A percentile compares a stretch with the other conserved stretches of the same genome.
These are phyloP conservation scores for Emydocephalus ijimae DNA, from an alignment of 2,113 vertebrate species.

Conservation along the genomic window DNA sequence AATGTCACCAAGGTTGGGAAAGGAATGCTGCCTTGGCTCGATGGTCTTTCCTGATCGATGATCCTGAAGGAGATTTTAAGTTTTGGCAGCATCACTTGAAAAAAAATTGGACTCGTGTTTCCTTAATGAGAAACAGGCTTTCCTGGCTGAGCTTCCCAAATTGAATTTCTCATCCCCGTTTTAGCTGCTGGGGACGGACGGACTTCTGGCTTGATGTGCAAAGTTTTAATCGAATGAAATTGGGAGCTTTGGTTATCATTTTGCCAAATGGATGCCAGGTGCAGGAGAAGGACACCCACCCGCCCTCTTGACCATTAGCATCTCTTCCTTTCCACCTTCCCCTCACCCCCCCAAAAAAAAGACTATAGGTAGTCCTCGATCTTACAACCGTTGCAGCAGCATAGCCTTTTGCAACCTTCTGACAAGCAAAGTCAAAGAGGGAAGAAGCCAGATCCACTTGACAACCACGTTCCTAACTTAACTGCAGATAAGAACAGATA, in stretches of 20 bases:
- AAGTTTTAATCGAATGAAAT: not conserved
- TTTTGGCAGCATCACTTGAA: constrained; percentile 15
- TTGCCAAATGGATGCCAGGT: not conserved
- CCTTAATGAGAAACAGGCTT: constrained; percentile 41
- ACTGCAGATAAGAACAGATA: too few species aligned
- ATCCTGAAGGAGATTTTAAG: not conserved
- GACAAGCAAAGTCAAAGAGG: too few species aligned
- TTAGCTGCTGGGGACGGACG: not conserved
- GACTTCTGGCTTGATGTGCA: not conserved
- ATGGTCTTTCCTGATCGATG: not conserved
- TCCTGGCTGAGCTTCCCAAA: constrained; percentile 25
- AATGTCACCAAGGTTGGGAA: not conserved
- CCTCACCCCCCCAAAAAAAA: too few species aligned
- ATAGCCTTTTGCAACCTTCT: too few species aligned
- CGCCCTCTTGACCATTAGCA: not conserved
- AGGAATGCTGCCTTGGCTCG: not conserved
- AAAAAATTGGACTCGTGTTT: constrained; percentile 24
- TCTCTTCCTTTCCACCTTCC: not conserved
- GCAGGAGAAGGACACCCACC: not conserved
- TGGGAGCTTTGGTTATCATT: not conserved
- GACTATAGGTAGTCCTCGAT: too few species aligned
- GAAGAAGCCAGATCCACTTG: too few species aligned
- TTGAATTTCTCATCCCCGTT: not conserved
- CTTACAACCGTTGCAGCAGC: too few species aligned
- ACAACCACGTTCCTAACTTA: too few species aligned